Conservation (phyloP, 2,888 invertebrate genomes). For the Bedellia somnulentella region DNA sequence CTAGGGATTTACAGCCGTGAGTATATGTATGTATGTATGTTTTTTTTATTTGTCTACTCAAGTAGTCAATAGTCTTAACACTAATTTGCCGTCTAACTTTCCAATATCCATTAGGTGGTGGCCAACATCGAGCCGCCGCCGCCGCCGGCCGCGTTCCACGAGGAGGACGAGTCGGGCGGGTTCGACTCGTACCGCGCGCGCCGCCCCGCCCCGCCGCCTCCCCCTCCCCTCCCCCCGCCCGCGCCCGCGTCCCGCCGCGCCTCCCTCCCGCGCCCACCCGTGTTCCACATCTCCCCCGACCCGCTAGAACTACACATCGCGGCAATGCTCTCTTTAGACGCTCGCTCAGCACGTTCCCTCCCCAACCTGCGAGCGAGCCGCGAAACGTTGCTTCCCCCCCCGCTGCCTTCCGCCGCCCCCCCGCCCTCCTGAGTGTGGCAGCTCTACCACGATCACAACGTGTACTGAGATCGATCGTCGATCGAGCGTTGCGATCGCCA, state of each 20-base stretch:
- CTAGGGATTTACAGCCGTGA: no score
- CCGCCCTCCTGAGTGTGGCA: conserved; percentile 25
- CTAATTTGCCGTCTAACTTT: no score
- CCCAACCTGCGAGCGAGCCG: conserved; percentile 73
- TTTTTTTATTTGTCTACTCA: no score
- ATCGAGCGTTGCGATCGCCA: conserved; percentile 6
- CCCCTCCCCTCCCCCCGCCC: no score
- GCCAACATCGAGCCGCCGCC: conserved; percentile 64
- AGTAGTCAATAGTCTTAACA: no score
- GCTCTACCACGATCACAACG: conserved; percentile 42
- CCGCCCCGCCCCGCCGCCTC: conserved; percentile 36
- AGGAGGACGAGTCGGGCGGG: conserved; percentile 53
- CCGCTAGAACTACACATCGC: conserved; percentile 47
- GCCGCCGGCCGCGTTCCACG: conserved; percentile 34
- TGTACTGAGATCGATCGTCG: conserved; percentile 31
- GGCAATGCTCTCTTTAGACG: conserved; percentile 47
- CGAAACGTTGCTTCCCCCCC: conserved; percentile 60
- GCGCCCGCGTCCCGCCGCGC: conserved; percentile 17
- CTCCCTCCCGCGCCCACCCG: conserved; percentile 23
- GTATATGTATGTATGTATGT: no score
- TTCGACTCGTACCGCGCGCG: conserved; percentile 50
- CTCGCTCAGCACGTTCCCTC: conserved; percentile 59
- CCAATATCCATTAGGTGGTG: no score
- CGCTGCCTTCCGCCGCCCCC: conserved; percentile 42
- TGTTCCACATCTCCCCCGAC: conserved; percentile 46